Conservation (phyloP, 2,888 invertebrate genomes). For the Platycnemis pennipes region DNA sequence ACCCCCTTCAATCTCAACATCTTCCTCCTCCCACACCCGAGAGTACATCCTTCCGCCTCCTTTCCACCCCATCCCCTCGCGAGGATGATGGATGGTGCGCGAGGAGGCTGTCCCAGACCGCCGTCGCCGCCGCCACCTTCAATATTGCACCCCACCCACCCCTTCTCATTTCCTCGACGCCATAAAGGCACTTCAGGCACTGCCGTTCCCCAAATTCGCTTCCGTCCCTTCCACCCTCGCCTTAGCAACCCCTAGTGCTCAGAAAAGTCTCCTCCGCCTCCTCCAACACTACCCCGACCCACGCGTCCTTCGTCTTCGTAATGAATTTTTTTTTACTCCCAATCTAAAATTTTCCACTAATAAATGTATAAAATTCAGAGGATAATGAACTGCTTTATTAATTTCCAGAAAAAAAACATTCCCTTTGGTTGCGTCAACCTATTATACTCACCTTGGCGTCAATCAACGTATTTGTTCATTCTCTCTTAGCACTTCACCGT, state of each 20-base stretch:
- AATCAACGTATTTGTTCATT: too few species aligned
- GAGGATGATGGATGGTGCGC: constrained; percentile 23
- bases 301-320: too few species aligned
- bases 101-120: neutral
- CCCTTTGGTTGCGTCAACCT: too few species aligned
- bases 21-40: neutral
- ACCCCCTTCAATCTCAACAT: neutral
- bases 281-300: neutral
- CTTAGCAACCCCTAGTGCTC: neutral
- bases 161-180: constrained; percentile 15
- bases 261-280: neutral
- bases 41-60: neutral
- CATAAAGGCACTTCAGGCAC: constrained; percentile 27
- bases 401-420: too few species aligned
- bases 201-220: neutral
- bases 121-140: neutral
- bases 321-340: too few species aligned
- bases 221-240: neutral
- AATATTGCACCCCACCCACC: neutral
- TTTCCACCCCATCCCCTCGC: neutral
- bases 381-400: too few species aligned
- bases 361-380: too few species aligned
- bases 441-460: too few species aligned
- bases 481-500: too few species aligned
- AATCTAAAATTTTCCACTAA: too few species aligned